Evolutionary conservation across 1,140 invertebrate species (phyloP), one percentile per base, ranked within the genome.

Genomic region (Musca vetustissima): DNA sequence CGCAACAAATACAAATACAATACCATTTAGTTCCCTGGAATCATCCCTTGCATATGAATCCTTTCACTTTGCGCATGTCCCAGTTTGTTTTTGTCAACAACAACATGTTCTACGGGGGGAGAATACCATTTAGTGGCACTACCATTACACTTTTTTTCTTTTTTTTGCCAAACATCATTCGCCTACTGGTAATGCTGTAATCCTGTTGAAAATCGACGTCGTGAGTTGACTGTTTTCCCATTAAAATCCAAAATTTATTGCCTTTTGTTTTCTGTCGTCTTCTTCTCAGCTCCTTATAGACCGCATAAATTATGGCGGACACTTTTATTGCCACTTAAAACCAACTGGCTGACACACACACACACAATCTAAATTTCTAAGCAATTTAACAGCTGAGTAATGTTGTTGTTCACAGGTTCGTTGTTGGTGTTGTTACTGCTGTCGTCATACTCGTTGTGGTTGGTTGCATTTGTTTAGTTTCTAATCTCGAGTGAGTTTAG

Each of bases 221-320:
- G 73, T 73, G 75, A 78, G 78, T 78, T 80, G 78, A 80, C 78
- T 80, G 78, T 77, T 80, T 77, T 80, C 78, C 68, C 78, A 80
- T 80, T 77, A 78, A 80, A 80, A 73, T 74, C 70, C 14, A 72
- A 76, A 73, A 79, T 79, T 79, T 79, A 79, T 79, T 70, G 64
- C 73, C 53, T n/a, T 61, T 59, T n/a, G 24, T 6, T 4, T 28
- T 15, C 15, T 22, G 15, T 28, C 17, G 25, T 57, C 6, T 14
- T 28, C 24, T 55, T 22, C 21, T 57, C 53, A 22, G 25, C 57
- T 61, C 57, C 57, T 61, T 61, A 32, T 25, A 57, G 53, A 25
- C 53, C 14, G 14, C 53, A 57, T 57, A 25, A 57, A 28, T 43
- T 43, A 43, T 43, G 49, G 15, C 21, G 32, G 28, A 61, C 28